Base-by-base conservation (phyloP, 2,797 vertebrate species). In the Lutra lutra region DNA sequence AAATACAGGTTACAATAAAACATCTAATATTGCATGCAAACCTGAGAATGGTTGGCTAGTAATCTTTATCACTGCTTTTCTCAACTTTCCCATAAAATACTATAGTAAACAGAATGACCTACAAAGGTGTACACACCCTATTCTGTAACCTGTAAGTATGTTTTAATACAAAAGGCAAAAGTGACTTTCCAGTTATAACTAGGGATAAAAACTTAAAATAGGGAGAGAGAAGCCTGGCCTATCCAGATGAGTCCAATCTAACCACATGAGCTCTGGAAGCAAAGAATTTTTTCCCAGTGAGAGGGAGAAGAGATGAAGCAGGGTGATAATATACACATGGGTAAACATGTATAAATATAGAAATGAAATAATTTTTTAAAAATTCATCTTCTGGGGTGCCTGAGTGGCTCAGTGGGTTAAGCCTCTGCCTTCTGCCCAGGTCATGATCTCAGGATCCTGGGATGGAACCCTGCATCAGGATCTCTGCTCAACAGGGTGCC, bases 1-100 rank as follows among this genome's bases (percentile, higher is more conserved):
- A 60, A 68, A 68, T 54, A 32, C 56, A 90, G 38, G 35, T 90
- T 54, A 32, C 27, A 77, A 72, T 60, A 46, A 91, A 72, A 35
- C 21, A 46, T 72, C 38, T 46, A 60, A 46, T 58, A 91, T 46
- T 54, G 23, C 38, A 35, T 83, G 32, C 40, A 83, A 72, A 35
- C n/a, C 32, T 48, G 66, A 83, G 43, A 72, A 48, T 21, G 0
- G 2, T 89, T 54, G 6, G 23, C 6, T 12, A 27, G 6, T 60
- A 60, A 58, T 58, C 15, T 91, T 70, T 43, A 68, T 68, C 35
- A 72, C 21, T 91, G 51, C 29, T 23, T 83, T 83, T 70, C 20
- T n/a, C 62, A 70, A 46, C 14, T n/a, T 91, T 29, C 32, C 15
- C 23, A 60, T 35, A 72, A 58, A 83, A 48, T 35, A 72, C 2